Evolutionary conservation across 1,140 invertebrate genomes (phyloP).

Genomic region (Drosophila orosa): DNA sequence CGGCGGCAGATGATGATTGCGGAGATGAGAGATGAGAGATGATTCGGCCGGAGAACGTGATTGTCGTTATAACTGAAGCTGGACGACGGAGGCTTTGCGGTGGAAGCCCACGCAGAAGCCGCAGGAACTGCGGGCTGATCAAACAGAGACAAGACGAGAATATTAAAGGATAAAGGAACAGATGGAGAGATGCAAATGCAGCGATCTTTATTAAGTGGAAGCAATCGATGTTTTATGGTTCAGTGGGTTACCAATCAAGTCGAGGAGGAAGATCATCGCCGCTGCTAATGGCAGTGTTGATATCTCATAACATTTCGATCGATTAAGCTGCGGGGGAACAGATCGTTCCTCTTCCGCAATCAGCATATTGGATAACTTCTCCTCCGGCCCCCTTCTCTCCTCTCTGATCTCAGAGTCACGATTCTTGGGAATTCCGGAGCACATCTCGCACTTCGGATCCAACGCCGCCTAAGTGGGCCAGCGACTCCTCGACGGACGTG

Average conservation of each 20-base stretch:
- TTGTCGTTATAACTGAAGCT: slow-evolving; percentile 54
- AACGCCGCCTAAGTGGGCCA: slow-evolving; percentile 56
- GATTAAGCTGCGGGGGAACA: slow-evolving; percentile 3
- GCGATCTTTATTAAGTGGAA: slow-evolving; percentile 23
- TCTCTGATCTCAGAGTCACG: slow-evolving; percentile 14
- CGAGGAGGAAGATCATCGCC: not conserved
- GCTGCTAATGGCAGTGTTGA: slow-evolving; percentile 1
- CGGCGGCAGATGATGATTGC: slow-evolving; percentile 64
- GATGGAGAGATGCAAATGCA: slow-evolving; percentile 16
- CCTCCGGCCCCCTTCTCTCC: slow-evolving; percentile 10
- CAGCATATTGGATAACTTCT: not conserved
- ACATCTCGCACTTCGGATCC: slow-evolving; percentile 27
- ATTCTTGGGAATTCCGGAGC: slow-evolving; percentile 16
- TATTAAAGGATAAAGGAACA: slow-evolving; percentile 37
- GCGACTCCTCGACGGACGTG: slow-evolving; percentile 56
- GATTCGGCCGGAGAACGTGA: slow-evolving; percentile 51
- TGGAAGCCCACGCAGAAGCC: slow-evolving; percentile 50
- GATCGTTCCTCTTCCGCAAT: slow-evolving; percentile 18
- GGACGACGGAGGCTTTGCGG: not conserved
- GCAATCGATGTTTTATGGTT: slow-evolving; percentile 42
- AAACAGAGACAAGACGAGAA: slow-evolving; percentile 31
- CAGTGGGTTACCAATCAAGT: slow-evolving; percentile 36
- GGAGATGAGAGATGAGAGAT: slow-evolving; percentile 62
- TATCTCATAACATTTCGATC: not conserved
- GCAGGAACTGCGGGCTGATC: slow-evolving; percentile 26